phyloP scores from a whole-genome alignment of 1,140 invertebrate genomes.

The Dendroctonus ponderosae region DNA sequence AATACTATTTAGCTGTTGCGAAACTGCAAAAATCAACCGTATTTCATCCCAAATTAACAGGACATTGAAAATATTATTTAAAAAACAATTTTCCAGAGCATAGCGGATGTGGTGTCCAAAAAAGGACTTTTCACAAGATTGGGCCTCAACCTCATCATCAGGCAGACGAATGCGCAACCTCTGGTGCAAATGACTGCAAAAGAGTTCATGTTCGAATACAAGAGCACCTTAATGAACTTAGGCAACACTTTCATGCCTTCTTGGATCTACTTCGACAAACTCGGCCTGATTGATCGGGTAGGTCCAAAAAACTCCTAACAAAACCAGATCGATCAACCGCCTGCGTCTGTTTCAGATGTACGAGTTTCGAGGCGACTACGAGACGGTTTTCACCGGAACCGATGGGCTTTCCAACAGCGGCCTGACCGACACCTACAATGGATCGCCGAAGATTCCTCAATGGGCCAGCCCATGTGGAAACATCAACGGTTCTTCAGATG shows the following conservation, averaged over 20 bases:
- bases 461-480: conserved; percentile 77
- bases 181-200: conserved; percentile 73
- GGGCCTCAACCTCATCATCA: conserved; percentile 67
- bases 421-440: conserved; percentile 74
- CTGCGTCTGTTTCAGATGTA: conserved; percentile 69
- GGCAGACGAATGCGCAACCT: conserved; percentile 64
- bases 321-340: not conserved
- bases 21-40: too few relatives aligned
- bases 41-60: too few relatives aligned
- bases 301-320: conserved; percentile 40
- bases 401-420: conserved; percentile 58
- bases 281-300: conserved; percentile 80
- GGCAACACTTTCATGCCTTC: conserved; percentile 73
- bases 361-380: conserved; percentile 75
- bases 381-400: conserved; percentile 76
- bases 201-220: conserved; percentile 83
- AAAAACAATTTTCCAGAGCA: conserved; percentile 59
- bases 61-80: not conserved
- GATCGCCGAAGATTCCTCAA: conserved; percentile 67
- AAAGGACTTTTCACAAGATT: conserved; percentile 62
- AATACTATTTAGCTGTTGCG: too few relatives aligned
- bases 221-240: conserved; percentile 68
- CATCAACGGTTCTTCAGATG: conserved; percentile 77
- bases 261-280: conserved; percentile 79
- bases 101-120: conserved; percentile 69